A percentile compares a stretch with the other conserved stretches of the same genome.
phyloP scores from a whole-genome alignment of 64 coral and sea anemone genomes.

The Porites australiensis region DNA sequence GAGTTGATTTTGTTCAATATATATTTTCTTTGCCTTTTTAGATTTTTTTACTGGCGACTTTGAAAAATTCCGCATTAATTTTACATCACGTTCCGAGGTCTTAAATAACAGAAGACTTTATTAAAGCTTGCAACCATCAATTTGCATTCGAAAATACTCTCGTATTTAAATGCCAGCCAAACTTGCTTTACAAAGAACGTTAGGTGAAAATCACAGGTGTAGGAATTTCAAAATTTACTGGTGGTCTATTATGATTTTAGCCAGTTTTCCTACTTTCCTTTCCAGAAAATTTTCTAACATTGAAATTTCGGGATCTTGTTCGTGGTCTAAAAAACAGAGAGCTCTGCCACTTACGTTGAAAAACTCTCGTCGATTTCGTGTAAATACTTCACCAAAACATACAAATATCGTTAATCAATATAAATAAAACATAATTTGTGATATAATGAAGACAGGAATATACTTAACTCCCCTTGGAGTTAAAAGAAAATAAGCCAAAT shows the following conservation, averaged over 20 bases:
- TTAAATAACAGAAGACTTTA: not conserved
- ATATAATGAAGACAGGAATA: not conserved
- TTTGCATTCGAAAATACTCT: too few relatives aligned
- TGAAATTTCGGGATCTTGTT: not conserved
- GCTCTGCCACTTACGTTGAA: not conserved
- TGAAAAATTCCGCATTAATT: too few relatives aligned
- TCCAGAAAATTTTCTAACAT: not conserved
- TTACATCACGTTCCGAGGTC: too few relatives aligned
- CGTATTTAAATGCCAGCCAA: not conserved
- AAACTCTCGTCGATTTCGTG: not conserved
- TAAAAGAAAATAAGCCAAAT: not conserved
- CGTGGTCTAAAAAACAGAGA: too few relatives aligned
- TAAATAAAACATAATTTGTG: conserved; percentile 26
- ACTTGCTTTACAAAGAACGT: not conserved
- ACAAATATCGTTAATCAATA: conserved; percentile 10
- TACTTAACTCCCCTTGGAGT: conserved; percentile 25
- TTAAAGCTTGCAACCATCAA: not conserved
- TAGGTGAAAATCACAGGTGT: not conserved
- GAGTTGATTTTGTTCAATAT: too few relatives aligned
- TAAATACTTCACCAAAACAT: not conserved
- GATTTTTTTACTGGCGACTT: too few relatives aligned
- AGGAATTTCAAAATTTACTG: not conserved
- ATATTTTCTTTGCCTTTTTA: too few relatives aligned
- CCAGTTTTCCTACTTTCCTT: not conserved
- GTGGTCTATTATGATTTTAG: not conserved